Evolutionary conservation across 2,113 vertebrate genomes (phyloP), one percentile per base, ranked within the genome.

Genomic region (Sarotherodon lohbergeri): DNA sequence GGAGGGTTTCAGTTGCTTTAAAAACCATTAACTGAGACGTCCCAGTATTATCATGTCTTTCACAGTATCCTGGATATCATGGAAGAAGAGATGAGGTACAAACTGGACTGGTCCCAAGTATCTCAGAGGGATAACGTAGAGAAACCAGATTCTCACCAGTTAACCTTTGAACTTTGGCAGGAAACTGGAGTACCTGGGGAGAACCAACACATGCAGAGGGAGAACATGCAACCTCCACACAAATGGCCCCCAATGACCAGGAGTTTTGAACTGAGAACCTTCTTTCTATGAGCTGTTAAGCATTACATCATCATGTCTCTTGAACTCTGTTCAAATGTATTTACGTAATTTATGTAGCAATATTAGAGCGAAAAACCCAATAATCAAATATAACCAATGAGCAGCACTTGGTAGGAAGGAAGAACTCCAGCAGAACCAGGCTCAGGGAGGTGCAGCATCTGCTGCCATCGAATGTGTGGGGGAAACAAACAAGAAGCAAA

Each of bases 281-380:
- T 48, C 41, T 76, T 76, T 46, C 41, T 1, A 41, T 10, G 22
- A 27, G n/a, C 12, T 71, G 36, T 9, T 22, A 43, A 68, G 34
- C 61, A 36, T 66, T 66, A n/a, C 61, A n/a, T 22, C 19, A 66
- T 0, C 1, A 0, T 2, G 0, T n/a, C n/a, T 24, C 36, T 24
- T 43, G 12, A 71, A 24, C 66, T 43, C 68, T 46, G 41, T 17
- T 76, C 22, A 76, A 10, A 27, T 48, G 5, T 7, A 29, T 27
- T 48, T 46, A 46, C 22, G 14, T 29, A 27, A 46, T 11, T 22
- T 22, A 39, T 12, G 34, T 0, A 66, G 12, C 0, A 71, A 43
- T 43, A 43, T 43, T 71, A 24, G 66, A 43, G 3, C 12, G 14
- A 71, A 39, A 14, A 0, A 1, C 1, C 32, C n/a, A 24, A 3